Evolutionary conservation across 2,797 vertebrate genomes (phyloP).

Genomic region (Pangasius krempfi): DNA sequence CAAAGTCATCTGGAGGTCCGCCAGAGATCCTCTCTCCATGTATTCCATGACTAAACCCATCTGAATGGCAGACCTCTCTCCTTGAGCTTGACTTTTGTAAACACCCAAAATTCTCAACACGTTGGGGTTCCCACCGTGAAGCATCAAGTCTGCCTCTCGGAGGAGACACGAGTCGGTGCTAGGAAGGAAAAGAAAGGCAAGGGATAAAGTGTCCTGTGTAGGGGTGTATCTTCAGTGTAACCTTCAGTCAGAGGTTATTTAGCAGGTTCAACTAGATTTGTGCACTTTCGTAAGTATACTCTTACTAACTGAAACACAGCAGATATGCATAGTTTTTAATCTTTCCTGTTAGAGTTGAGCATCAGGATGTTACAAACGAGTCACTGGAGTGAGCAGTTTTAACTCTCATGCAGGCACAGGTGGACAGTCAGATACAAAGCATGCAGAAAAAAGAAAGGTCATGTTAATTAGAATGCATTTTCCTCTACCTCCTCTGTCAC

Average conservation of each 20-base stretch:
- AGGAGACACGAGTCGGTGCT: constrained; percentile 53
- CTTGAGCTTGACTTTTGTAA: constrained; percentile 58
- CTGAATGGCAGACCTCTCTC: not conserved
- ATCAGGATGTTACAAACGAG: not conserved
- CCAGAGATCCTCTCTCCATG: constrained; percentile 75
- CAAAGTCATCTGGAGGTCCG: constrained; percentile 60
- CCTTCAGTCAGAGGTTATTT: not conserved
- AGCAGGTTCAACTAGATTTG: not conserved
- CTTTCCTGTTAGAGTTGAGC: not conserved
- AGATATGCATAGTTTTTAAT: too few species aligned
- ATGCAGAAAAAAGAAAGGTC: not conserved
- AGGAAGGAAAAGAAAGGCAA: not conserved
- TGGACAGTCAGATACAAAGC: not conserved
- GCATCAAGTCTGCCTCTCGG: constrained; percentile 71
- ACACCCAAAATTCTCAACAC: constrained; percentile 71
- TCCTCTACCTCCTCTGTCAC: not conserved
- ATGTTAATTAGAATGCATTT: not conserved
- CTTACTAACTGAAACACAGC: not conserved
- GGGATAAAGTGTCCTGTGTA: not conserved
- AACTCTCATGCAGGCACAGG: not conserved
- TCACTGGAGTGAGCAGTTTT: not conserved
- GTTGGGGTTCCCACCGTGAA: constrained; percentile 63
- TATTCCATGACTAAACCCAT: constrained; percentile 79
- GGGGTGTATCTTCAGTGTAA: not conserved
- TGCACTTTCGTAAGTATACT: not conserved